A percentile compares a stretch with the other conserved stretches of the same genome.
Conservation (phyloP, 2,113 vertebrate species). For the Elephas maximus region DNA sequence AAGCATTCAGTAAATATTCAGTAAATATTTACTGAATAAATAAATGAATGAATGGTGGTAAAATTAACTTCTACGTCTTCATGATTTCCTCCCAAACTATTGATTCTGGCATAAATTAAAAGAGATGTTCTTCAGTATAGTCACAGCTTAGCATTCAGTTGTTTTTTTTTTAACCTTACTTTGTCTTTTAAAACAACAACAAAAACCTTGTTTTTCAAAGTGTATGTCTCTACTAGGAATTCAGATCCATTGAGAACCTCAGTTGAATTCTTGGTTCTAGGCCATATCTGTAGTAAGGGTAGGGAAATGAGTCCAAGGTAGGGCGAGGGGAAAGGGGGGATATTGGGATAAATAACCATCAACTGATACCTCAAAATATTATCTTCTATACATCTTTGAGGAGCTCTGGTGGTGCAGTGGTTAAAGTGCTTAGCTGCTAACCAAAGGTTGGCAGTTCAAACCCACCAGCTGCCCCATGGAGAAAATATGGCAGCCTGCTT, state of each 20-base stretch:
- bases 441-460: no score
- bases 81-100: background rate
- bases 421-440: no score
- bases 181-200: background rate
- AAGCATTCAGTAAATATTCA: background rate
- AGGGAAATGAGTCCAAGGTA: background rate
- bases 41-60: background rate
- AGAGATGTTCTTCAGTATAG: background rate
- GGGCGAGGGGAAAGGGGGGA: background rate
- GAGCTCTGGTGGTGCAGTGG: no score
- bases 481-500: no score
- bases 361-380: background rate
- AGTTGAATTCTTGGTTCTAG: background rate
- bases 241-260: background rate
- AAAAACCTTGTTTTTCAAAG: background rate
- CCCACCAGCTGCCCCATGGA: no score
- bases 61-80: background rate
- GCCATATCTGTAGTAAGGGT: background rate
- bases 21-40: background rate
- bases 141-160: background rate
- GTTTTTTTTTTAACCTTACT: background rate
- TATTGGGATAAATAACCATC: background rate
- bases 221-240: background rate
- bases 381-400: background rate
- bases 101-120: background rate